These are phyloP conservation scores for Trissonchulus latispiculum DNA, from an alignment of 2,888 invertebrate species.

Conservation along the genomic window DNA sequence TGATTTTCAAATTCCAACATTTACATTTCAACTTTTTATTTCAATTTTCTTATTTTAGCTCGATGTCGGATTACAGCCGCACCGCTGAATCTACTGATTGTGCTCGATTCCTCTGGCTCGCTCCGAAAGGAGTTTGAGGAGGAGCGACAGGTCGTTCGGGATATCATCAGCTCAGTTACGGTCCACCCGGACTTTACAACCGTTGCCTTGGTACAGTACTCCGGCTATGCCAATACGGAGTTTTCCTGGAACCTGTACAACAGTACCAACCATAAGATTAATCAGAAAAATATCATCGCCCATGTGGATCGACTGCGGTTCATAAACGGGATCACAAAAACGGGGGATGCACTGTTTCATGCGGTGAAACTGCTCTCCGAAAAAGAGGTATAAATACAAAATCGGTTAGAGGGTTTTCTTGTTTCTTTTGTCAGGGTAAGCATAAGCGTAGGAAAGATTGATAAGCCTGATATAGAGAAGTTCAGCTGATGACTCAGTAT, in stretches of 20 bases:
- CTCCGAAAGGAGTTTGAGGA: conserved; percentile 37
- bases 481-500: too few relatives aligned
- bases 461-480: too few relatives aligned
- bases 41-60: conserved; percentile 30
- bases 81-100: conserved; percentile 39
- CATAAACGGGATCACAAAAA: conserved; percentile 37
- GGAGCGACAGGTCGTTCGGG: conserved; percentile 38
- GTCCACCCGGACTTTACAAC: conserved; percentile 37
- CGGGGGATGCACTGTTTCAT: conserved; percentile 36
- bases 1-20: too few relatives aligned
- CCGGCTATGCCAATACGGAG: conserved; percentile 19
- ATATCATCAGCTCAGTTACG: conserved; percentile 38
- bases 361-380: conserved; percentile 2
- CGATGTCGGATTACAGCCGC: conserved; percentile 37
- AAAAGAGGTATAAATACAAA: too few relatives aligned
- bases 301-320: not conserved
- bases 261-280: not conserved
- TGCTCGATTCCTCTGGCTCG: conserved; percentile 40
- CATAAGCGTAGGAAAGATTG: too few relatives aligned
- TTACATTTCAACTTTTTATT: too few relatives aligned
- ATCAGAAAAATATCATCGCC: not conserved
- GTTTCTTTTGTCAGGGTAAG: too few relatives aligned
- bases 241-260: not conserved
- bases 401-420: too few relatives aligned
- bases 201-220: conserved; percentile 40